Percentiles rank a stretch among this genome's conserved stretches.
Evolutionary conservation across 2,797 vertebrate genomes (phyloP).

Genomic region (Channa striata): DNA sequence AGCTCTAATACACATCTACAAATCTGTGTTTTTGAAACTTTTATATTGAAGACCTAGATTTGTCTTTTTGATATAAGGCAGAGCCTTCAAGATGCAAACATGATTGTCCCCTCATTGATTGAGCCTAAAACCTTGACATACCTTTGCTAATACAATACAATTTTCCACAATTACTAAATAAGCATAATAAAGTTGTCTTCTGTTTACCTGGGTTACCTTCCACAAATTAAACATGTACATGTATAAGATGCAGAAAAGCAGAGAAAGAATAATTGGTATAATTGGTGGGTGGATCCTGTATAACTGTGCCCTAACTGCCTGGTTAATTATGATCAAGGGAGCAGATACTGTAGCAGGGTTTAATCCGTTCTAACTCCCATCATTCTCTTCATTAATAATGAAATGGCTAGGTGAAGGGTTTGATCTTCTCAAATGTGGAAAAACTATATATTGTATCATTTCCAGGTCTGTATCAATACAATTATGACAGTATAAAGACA

Average conservation of each 20-base stretch:
- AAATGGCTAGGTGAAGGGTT: slow-evolving; percentile 6
- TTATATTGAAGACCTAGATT: no score
- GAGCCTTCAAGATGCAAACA: no score
- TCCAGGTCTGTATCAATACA: not conserved
- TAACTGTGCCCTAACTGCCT: slow-evolving; percentile 53
- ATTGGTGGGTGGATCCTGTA: slow-evolving; percentile 65
- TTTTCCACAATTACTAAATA: no score
- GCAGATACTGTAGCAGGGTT: slow-evolving; percentile 68
- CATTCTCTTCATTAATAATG: slow-evolving; percentile 54
- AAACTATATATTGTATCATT: slow-evolving; percentile 13
- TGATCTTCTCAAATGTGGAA: slow-evolving; percentile 23
- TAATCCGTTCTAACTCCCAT: slow-evolving; percentile 64
- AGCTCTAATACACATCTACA: no score
- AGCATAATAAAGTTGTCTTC: no score
- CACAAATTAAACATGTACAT: not conserved
- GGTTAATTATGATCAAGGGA: slow-evolving; percentile 74
- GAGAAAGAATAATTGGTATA: slow-evolving; percentile 40
- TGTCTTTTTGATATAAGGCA: no score
- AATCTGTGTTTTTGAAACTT: no score
- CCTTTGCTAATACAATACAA: no score
- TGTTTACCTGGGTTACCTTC: no score
- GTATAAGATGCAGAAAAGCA: slow-evolving; percentile 37
- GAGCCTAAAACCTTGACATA: no score
- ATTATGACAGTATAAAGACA: not conserved
- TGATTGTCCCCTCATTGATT: no score